A percentile compares a stretch with the other conserved stretches of the same genome.
These are phyloP conservation scores for Poecilia wingei DNA, from an alignment of 2,797 vertebrate genomes.

Conservation along the genomic window DNA sequence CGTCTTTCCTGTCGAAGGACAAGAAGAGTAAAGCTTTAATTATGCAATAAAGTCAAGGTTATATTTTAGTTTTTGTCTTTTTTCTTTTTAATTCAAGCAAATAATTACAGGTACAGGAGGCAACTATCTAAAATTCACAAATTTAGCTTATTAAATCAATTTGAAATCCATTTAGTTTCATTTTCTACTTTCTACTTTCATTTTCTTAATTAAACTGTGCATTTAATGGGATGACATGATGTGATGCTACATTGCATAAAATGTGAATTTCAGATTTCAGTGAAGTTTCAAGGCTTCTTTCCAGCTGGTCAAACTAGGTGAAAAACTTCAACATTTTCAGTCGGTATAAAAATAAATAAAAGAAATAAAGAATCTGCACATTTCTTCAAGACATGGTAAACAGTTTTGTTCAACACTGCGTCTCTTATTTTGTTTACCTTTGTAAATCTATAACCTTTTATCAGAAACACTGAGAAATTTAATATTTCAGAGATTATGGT, in stretches of 20 bases:
- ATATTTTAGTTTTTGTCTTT: not conserved
- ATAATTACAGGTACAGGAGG: not conserved
- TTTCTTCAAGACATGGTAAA: not conserved
- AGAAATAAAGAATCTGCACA: not conserved
- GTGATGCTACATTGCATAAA: not conserved
- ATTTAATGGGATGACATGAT: not conserved
- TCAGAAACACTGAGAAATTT: not conserved
- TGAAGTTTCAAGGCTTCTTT: not conserved
- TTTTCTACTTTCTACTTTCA: not conserved
- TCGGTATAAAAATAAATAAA: not conserved
- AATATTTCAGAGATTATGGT: constrained; percentile 1
- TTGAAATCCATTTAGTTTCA: not conserved
- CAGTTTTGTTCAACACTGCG: not conserved
- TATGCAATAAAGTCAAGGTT: not conserved
- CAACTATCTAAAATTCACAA: not conserved
- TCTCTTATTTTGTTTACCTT: not conserved
- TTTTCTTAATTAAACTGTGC: too few relatives aligned
- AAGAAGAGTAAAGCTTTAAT: too few relatives aligned
- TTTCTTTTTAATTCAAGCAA: not conserved
- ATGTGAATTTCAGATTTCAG: not conserved
- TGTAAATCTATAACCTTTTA: not conserved
- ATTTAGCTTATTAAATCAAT: not conserved
- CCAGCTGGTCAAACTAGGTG: not conserved
- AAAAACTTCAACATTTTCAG: not conserved
- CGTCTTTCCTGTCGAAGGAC: constrained; percentile 10